A percentile compares a stretch with the other conserved stretches of the same genome.
Evolutionary conservation across 2,113 vertebrate genomes (phyloP).

Genomic region (Hippocampus abdominalis): DNA sequence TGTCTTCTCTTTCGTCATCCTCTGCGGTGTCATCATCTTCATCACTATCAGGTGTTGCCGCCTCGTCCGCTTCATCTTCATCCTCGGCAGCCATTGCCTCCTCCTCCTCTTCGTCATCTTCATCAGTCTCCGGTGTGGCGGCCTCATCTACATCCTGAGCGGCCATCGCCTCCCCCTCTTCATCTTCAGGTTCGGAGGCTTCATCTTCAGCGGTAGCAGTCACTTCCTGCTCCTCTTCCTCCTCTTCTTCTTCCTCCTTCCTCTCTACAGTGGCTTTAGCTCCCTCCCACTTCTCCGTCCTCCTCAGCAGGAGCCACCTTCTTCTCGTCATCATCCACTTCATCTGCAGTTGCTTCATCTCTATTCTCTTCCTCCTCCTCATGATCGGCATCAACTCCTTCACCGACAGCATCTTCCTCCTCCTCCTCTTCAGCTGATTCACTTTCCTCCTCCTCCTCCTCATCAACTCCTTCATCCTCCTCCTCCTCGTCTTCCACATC

Average conservation of each 20-base stretch:
- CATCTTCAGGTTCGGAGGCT: not conserved
- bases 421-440: not conserved
- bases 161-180: not conserved
- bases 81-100: not conserved
- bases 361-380: constrained; percentile 1
- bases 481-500: constrained; percentile 2
- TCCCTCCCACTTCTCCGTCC: constrained; percentile 6
- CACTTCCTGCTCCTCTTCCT: not conserved
- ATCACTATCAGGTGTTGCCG: not conserved
- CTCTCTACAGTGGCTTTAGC: not conserved
- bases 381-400: not conserved
- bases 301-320: not conserved
- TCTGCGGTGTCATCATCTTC: constrained; percentile 9
- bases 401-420: not conserved
- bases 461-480: not conserved
- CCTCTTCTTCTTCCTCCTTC: constrained; percentile 10
- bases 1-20: constrained; percentile 20
- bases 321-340: not conserved
- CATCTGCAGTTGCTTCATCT: not conserved
- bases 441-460: not conserved
- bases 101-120: not conserved
- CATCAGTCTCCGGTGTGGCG: not conserved
- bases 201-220: constrained; percentile 3
- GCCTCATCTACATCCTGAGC: constrained; percentile 1
- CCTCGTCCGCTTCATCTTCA: not conserved